Percentiles rank a stretch among this genome's conserved stretches.
Conservation (phyloP, 2,888 invertebrate genomes). For the Melieria picta region DNA sequence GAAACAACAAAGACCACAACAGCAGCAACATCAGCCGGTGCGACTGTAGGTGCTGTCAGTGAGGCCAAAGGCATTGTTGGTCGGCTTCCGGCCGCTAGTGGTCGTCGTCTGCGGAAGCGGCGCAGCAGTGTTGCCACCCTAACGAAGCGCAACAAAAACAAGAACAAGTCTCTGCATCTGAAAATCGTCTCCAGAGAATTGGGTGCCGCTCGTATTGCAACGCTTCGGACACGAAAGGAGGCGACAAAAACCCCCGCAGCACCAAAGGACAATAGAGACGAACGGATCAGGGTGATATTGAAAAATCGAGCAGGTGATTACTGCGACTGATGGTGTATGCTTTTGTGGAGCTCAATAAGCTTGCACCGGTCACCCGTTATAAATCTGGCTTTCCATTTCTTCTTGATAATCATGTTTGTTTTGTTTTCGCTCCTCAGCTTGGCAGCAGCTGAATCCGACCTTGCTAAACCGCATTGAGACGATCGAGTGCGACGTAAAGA, state of each 20-base stretch:
- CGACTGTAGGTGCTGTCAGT: conserved; percentile 10
- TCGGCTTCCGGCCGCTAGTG: neutral
- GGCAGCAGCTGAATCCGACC: conserved; percentile 35
- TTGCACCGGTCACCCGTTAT: too few relatives aligned
- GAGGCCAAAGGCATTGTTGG: too few relatives aligned
- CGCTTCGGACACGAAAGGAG: too few relatives aligned
- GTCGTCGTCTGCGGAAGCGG: conserved; percentile 16
- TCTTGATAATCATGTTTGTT: neutral
- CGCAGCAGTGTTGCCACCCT: conserved; percentile 13
- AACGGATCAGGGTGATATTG: too few relatives aligned
- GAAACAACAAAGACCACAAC: conserved; percentile 14
- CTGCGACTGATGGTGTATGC: too few relatives aligned
- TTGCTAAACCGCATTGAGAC: conserved; percentile 43
- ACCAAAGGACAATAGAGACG: neutral
- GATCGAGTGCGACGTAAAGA: conserved; percentile 41
- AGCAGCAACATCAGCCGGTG: conserved; percentile 25
- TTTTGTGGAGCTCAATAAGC: too few relatives aligned
- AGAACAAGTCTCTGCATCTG: too few relatives aligned
- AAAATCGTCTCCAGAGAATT: too few relatives aligned
- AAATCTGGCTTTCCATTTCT: too few relatives aligned
- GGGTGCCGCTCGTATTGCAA: too few relatives aligned
- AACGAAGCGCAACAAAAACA: conserved; percentile 16
- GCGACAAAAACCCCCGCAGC: neutral
- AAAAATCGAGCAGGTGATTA: too few relatives aligned
- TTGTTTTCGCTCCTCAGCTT: conserved; percentile 32